Evolutionary conservation across 2,797 vertebrate genomes (phyloP).

Genomic region (Poeciliopsis paucimaculata): DNA sequence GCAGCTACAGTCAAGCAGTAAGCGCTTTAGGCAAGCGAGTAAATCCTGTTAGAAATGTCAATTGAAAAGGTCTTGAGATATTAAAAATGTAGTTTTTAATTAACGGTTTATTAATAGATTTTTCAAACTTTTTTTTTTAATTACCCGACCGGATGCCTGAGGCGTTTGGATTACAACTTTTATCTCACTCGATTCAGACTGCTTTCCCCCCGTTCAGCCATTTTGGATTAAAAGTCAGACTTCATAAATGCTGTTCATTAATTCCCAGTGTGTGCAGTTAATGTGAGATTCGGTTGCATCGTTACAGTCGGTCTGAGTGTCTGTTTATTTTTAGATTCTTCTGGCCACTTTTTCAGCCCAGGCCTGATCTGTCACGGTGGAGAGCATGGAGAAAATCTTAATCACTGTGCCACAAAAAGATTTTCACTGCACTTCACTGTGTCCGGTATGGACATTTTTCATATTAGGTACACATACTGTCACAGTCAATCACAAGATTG

Average conservation of each 20-base stretch:
- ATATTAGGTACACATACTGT: conserved; percentile 55
- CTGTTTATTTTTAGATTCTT: conserved; percentile 75
- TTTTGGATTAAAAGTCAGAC: conserved; percentile 81
- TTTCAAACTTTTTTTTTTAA: conserved; percentile 83
- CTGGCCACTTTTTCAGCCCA: conserved; percentile 63
- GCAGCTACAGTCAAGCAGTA: conserved; percentile 66
- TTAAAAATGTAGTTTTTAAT: conserved; percentile 87
- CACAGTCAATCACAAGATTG: conserved; percentile 31
- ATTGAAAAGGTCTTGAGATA: conserved; percentile 84
- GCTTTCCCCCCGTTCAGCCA: conserved; percentile 72
- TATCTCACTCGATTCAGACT: conserved; percentile 78
- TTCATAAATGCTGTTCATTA: conserved; percentile 80
- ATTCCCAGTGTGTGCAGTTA: conserved; percentile 73
- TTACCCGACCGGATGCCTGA: conserved; percentile 80
- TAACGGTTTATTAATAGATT: conserved; percentile 87
- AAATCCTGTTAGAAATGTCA: conserved; percentile 82
- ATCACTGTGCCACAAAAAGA: conserved; percentile 53
- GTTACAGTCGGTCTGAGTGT: conserved; percentile 57
- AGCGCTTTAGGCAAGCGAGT: conserved; percentile 78
- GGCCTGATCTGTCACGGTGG: conserved; percentile 66
- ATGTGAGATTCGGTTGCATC: conserved; percentile 69
- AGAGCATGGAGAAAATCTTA: conserved; percentile 61
- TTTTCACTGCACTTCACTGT: conserved; percentile 24
- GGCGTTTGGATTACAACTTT: conserved; percentile 82
- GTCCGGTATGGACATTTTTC: conserved; percentile 44